Conservation (phyloP, 2,888 invertebrate species). For the Ceramica pisi region DNA sequence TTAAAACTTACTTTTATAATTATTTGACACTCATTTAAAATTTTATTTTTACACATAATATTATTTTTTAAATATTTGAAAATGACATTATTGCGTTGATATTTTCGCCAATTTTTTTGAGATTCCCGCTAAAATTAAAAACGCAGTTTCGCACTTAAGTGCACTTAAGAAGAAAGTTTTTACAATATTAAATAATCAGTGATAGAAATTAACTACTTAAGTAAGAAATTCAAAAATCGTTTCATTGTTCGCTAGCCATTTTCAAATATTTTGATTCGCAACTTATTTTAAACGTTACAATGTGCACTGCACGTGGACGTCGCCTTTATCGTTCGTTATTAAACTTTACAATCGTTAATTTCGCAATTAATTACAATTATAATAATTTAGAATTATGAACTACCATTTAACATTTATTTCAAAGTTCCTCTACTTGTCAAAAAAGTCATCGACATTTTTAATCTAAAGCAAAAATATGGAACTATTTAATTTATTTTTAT, state of each 20-base stretch:
- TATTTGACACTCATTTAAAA: constrained; percentile 67
- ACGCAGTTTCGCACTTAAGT: background rate
- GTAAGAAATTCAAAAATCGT: background rate
- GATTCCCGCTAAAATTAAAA: background rate
- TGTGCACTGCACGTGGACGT: constrained; percentile 52
- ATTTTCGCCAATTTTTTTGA: background rate
- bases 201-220: background rate
- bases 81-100: constrained; percentile 23
- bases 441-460: constrained; percentile 16
- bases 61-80: constrained; percentile 54
- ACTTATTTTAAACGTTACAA: constrained; percentile 49
- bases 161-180: background rate
- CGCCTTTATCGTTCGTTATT: constrained; percentile 58
- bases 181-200: background rate
- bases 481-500: constrained; percentile 31
- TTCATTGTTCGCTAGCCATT: constrained; percentile 40
- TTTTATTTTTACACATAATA: constrained; percentile 39
- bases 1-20: constrained; percentile 56
- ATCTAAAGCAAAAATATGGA: constrained; percentile 21
- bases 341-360: constrained; percentile 36
- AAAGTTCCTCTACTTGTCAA: constrained; percentile 36
- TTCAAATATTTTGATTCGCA: constrained; percentile 56
- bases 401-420: constrained; percentile 54
- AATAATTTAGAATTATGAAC: constrained; percentile 42
- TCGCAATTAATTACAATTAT: constrained; percentile 30